Evolutionary conservation across 2,113 vertebrate genomes (phyloP), one percentile per base, ranked within the genome.

Genomic region (Brachyhypopomus occidentalis): DNA sequence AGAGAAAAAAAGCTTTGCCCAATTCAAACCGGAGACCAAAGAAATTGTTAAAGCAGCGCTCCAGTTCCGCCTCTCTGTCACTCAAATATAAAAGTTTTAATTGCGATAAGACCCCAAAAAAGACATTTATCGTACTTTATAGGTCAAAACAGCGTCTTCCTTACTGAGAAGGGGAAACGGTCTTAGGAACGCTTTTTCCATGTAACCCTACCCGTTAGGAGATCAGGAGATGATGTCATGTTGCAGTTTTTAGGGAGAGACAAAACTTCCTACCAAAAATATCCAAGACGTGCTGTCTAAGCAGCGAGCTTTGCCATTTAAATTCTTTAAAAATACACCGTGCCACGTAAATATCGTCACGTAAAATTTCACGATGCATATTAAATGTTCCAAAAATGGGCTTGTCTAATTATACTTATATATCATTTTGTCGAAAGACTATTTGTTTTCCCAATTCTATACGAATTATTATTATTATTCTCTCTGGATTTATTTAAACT

Each of bases 71-170:
- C 66, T 38, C 30, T 64, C 72, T 81, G 62, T 45, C 69, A 23
- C 77, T 59, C 12, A 2, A 67, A 58, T 30, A 71, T 70, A 41
- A 79, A 59, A 70, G 77, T 79, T 79, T 79, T 60, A 30, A 78
- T 71, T 56, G 59, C 19, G 70, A 80, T 23, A 55, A 64, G 55
- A 38, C 63, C 73, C 59, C 78, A 64, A 23, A 12, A 80, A 70
- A 58, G 66, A 36, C 77, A 58, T 30, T 27, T 19, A 66, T 70
- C 25, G 59, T 5, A 23, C 48, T 71, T 55, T 58, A 34, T 25
- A 59, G 64, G 64, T 70, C n/a, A 79, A 71, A 79, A 20, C 25
- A 58, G 12, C 45, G 45, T 52, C 45, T 52, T 52, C 45, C 45
- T 52, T 14, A 52, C 12, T 6, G 63, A 69, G 66, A 20, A 52